Percentiles rank a stretch among this genome's conserved stretches.
These are phyloP conservation scores for Chloebia gouldiae DNA, from an alignment of 2,113 vertebrate genomes.

Conservation along the genomic window DNA sequence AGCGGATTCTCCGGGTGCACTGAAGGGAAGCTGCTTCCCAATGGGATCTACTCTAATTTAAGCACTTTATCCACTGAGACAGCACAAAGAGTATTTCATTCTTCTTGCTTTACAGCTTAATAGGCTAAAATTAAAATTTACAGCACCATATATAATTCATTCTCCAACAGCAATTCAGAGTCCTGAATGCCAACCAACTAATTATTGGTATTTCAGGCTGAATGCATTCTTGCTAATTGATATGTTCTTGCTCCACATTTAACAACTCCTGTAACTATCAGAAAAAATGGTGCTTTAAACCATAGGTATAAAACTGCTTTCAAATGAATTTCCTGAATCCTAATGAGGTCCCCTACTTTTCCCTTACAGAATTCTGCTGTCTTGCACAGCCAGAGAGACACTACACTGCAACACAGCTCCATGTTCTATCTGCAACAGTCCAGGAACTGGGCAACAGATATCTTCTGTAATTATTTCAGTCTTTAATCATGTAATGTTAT, in stretches of 20 bases:
- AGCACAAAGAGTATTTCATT: conserved; percentile 25
- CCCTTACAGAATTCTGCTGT: not conserved
- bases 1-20: fast-evolving
- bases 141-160: conserved; percentile 34
- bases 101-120: conserved; percentile 39
- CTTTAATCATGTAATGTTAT: not conserved
- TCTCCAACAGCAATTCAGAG: conserved; percentile 29
- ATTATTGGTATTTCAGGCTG: conserved; percentile 10
- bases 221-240: conserved; percentile 11
- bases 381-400: not conserved
- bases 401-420: not conserved
- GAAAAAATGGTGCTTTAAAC: conserved; percentile 13
- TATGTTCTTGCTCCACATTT: conserved; percentile 14
- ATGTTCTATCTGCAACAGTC: not conserved
- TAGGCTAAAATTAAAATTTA: conserved; percentile 54
- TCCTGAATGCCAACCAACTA: conserved; percentile 26
- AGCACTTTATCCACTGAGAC: conserved; percentile 21
- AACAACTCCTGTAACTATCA: conserved; percentile 25
- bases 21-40: not conserved
- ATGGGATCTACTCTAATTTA: not conserved
- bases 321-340: conserved; percentile 27
- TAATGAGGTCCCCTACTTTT: not conserved
- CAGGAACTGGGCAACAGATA: not conserved
- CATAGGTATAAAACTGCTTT: conserved; percentile 4
- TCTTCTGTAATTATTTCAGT: not conserved